phyloP scores from a whole-genome alignment of 2,797 vertebrate genomes.

The Apogon talboti region DNA sequence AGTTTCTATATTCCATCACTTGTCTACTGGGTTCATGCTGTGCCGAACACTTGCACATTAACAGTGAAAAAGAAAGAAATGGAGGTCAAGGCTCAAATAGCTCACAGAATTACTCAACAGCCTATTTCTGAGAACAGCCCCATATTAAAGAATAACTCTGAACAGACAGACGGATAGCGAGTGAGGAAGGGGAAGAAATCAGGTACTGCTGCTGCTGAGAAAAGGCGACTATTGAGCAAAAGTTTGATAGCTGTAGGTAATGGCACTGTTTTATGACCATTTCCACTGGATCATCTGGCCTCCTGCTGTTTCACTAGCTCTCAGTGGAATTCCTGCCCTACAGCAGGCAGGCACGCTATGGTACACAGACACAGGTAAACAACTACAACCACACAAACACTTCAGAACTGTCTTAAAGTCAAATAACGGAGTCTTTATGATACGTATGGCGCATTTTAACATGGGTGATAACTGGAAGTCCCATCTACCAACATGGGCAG shows the following conservation, averaged over 20 bases:
- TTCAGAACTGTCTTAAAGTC: neutral
- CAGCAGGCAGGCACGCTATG: slow-evolving; percentile 72
- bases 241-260: slow-evolving; percentile 59
- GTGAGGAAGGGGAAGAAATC: slow-evolving; percentile 18
- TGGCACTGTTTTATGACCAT: slow-evolving; percentile 65
- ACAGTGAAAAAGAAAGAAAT: slow-evolving; percentile 25
- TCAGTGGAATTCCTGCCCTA: slow-evolving; percentile 72
- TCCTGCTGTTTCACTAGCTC: slow-evolving; percentile 78
- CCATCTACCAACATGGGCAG: neutral
- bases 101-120: slow-evolving; percentile 24
- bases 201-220: slow-evolving; percentile 30
- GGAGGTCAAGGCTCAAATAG: slow-evolving; percentile 29
- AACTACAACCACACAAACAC: slow-evolving; percentile 21
- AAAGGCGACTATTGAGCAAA: slow-evolving; percentile 39
- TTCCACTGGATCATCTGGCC: slow-evolving; percentile 68
- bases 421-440: neutral
- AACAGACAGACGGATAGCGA: slow-evolving; percentile 33
- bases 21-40: slow-evolving; percentile 5
- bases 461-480: neutral
- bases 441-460: neutral
- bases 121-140: slow-evolving; percentile 21
- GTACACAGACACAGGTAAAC: slow-evolving; percentile 58
- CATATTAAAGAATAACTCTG: slow-evolving; percentile 34
- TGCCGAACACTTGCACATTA: slow-evolving; percentile 34
- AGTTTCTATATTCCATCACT: neutral